Base-by-base conservation (phyloP, 2,797 vertebrate species). In the Borostomias antarcticus region DNA sequence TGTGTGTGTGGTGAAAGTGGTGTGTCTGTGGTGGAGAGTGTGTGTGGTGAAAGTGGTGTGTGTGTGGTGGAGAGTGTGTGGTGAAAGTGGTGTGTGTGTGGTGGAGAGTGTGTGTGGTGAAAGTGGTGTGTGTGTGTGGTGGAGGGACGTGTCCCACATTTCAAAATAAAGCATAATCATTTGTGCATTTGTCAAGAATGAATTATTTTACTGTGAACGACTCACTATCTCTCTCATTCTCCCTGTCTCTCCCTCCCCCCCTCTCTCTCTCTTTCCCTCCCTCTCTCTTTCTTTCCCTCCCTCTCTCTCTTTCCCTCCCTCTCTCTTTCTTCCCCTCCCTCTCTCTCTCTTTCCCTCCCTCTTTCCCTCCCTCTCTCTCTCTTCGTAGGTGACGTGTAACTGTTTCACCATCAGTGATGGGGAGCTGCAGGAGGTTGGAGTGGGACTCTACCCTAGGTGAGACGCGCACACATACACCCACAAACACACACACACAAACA, bases 401-500 rank as follows among this genome's bases (percentile, higher is more conserved):
- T 95, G 95, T 82, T 98, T 99, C 88, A 96, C 94, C 85, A 94
- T 98, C 89, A 96, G 96, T 85, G 94, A 98, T 11, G 94, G 91
- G 25, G 96, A 99, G 88, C 93, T 98, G 88, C 95, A 95, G 80
- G 95, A 96, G 88, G 89, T 95, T 69, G 97, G 93, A 82, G 95
- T 98, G 76, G 97, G 96, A 70, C 91, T 99, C 0, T 99, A 98
- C 90, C 97, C 96, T 72, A 98, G 96, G 97, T 98, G 94, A 86
- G 61, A 47, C 64, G 35, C 48, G 25, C 9, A 25, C n/a, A 35
- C n/a, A 32, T 5, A 5, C 28, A 56, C 28, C 30, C 53, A 57
- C 54, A 33, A 28, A 35, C 5, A 10, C 17, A 45, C 43, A 8
- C 43, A 45, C 43, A 45, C 17, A 8, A 8, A 4, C 4, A 32